A percentile compares a stretch with the other conserved stretches of the same genome.
Evolutionary conservation across 2,797 vertebrate genomes (phyloP).

Genomic region (Acanthurus tractus): DNA sequence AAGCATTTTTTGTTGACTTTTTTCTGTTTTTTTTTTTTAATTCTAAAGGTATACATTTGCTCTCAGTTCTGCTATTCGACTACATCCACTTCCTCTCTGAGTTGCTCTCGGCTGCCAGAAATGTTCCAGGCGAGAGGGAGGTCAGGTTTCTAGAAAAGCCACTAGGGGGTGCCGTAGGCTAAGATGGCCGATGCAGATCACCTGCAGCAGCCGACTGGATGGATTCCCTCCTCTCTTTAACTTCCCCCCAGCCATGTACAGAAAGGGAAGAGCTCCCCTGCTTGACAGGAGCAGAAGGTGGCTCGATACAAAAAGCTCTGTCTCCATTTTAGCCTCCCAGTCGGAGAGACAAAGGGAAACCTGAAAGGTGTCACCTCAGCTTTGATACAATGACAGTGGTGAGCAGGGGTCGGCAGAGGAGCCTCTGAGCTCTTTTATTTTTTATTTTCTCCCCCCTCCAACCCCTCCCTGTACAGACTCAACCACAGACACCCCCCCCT

Average conservation of each 20-base stretch:
- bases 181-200: constrained; percentile 53
- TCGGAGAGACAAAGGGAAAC: constrained; percentile 73
- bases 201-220: constrained; percentile 60
- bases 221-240: constrained; percentile 22
- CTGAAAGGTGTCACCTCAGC: constrained; percentile 79
- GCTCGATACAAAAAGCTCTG: constrained; percentile 70
- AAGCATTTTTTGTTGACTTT: constrained; percentile 29
- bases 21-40: not conserved
- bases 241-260: constrained; percentile 31
- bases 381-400: constrained; percentile 74
- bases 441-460: constrained; percentile 25
- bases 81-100: constrained; percentile 25
- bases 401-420: constrained; percentile 63
- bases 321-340: constrained; percentile 71
- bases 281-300: constrained; percentile 80
- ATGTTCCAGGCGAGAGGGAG: constrained; percentile 31
- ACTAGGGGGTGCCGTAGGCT: constrained; percentile 80
- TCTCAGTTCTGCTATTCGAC: constrained; percentile 57
- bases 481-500: constrained; percentile 31
- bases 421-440: constrained; percentile 71
- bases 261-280: constrained; percentile 57
- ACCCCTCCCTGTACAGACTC: constrained; percentile 44
- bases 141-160: constrained; percentile 57
- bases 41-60: constrained; percentile 58
- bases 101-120: constrained; percentile 45